Evolutionary conservation across 2,888 invertebrate genomes (phyloP).

Genomic region (Dyspetes luteomarginatus): DNA sequence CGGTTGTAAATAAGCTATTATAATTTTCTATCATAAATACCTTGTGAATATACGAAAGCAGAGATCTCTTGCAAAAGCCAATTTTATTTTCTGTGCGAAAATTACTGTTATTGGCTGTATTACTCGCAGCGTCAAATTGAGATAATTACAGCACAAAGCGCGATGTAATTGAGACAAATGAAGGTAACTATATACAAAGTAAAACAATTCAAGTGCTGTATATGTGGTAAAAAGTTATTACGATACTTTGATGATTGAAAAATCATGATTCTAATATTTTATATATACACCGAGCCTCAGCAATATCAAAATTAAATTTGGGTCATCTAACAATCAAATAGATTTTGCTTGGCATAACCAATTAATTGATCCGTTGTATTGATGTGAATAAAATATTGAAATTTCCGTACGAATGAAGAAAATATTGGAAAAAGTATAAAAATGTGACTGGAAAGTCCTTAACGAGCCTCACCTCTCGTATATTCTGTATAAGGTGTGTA

Average conservation of each 20-base stretch:
- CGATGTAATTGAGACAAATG: neutral
- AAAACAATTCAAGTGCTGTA: no score
- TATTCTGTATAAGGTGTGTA: neutral
- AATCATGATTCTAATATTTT: no score
- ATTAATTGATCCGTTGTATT: no score
- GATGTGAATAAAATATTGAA: neutral
- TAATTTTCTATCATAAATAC: slow-evolving; percentile 33
- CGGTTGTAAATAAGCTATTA: slow-evolving; percentile 41
- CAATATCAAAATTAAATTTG: no score
- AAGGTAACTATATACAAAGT: neutral
- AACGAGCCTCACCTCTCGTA: neutral
- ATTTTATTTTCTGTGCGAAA: neutral
- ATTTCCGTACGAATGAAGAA: neutral
- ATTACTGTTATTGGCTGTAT: neutral
- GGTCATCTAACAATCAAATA: no score
- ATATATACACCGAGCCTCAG: no score
- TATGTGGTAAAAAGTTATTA: neutral
- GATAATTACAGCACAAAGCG: neutral
- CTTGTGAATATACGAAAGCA: no score
- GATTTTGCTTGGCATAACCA: no score
- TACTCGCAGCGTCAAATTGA: no score
- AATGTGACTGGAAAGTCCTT: neutral
- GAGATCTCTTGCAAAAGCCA: neutral
- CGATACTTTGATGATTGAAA: neutral
- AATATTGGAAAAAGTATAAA: neutral